Evolutionary conservation across 2,888 invertebrate species (phyloP).

Genomic region (Nephrotoma guestfalica): DNA sequence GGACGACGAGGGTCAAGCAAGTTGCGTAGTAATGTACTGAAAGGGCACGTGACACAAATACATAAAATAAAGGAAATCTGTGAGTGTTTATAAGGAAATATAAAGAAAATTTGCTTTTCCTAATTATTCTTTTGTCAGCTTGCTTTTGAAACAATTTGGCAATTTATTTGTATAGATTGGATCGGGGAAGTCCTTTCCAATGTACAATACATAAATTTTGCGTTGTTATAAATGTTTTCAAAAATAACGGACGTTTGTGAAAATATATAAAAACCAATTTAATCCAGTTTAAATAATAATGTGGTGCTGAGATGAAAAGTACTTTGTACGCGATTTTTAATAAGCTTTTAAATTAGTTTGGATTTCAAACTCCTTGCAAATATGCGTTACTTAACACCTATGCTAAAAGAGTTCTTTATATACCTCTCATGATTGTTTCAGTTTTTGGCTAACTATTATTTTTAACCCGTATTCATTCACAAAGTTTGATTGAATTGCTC

Average conservation of each 20-base stretch:
- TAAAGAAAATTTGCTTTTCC: not conserved
- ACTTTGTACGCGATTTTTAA: too few relatives aligned
- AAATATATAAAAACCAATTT: not conserved
- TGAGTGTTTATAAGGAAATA: not conserved
- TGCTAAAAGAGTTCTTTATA: too few relatives aligned
- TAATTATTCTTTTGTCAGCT: not conserved
- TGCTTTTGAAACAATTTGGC: not conserved
- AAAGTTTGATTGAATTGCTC: too few relatives aligned
- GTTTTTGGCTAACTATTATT: too few relatives aligned
- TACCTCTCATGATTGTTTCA: too few relatives aligned
- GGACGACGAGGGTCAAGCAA: not conserved
- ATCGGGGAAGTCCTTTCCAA: too few relatives aligned
- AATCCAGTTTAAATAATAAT: not conserved
- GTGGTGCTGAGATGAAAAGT: too few relatives aligned
- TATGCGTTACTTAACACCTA: too few relatives aligned
- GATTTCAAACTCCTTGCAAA: too few relatives aligned
- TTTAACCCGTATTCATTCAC: too few relatives aligned
- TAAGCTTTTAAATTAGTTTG: too few relatives aligned
- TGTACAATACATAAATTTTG: too few relatives aligned
- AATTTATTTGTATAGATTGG: not conserved
- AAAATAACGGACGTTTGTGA: not conserved
- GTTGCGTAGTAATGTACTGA: not conserved
- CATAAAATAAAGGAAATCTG: not conserved
- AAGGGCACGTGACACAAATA: not conserved
- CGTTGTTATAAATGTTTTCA: not conserved